Percentiles rank a stretch among this genome's conserved stretches.
Conservation (phyloP, 2,888 invertebrate species). For the Colletes collaris region DNA sequence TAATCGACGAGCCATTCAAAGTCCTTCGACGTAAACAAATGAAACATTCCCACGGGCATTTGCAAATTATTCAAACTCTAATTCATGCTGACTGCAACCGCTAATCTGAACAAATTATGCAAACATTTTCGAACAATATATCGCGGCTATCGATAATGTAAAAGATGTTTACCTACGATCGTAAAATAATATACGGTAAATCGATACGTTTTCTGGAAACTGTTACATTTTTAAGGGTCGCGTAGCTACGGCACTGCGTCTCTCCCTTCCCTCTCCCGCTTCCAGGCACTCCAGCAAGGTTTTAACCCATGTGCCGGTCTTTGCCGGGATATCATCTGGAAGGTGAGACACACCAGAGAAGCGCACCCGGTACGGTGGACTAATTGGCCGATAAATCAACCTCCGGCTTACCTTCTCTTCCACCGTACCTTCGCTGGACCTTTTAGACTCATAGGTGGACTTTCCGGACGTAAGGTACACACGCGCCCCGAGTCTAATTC, state of each 20-base stretch:
- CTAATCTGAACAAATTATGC: no score
- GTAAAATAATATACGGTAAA: no score
- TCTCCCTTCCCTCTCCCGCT: background rate
- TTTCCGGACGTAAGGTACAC: slow-evolving; percentile 61
- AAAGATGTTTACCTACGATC: no score
- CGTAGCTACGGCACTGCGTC: slow-evolving; percentile 62
- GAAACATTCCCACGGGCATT: no score
- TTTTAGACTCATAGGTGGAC: slow-evolving; percentile 66
- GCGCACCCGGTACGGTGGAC: slow-evolving; percentile 81
- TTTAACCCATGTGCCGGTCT: slow-evolving; percentile 67
- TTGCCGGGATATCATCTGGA: slow-evolving; percentile 78
- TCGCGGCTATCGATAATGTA: no score
- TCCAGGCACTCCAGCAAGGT: slow-evolving; percentile 35
- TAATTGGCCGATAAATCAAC: slow-evolving; percentile 83
- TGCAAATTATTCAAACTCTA: no score
- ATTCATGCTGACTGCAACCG: no score
- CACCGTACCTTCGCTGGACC: slow-evolving; percentile 59
- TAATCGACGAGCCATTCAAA: no score
- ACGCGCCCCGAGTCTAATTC: slow-evolving; percentile 60
- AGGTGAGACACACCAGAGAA: slow-evolving; percentile 80
- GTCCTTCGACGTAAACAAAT: no score
- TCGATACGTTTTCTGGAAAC: background rate
- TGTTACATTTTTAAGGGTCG: slow-evolving; percentile 47
- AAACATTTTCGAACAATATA: no score
- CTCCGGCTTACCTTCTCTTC: slow-evolving; percentile 77